Base-by-base conservation (phyloP, 1,140 invertebrate genomes). In the Amyelois transitella region DNA sequence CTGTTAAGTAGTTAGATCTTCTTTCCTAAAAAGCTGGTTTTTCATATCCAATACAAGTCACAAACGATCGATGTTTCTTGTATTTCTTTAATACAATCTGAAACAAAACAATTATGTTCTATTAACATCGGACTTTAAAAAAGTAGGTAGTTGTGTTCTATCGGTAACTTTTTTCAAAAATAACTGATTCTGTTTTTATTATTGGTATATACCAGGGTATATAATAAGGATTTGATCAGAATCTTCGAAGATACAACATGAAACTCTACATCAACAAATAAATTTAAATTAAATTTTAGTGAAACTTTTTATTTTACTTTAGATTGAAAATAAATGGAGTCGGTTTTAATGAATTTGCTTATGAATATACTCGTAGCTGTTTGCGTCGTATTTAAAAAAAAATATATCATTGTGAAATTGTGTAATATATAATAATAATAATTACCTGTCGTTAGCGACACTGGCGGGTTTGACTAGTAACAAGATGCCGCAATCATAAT, bases 1-100 rank as follows among this genome's bases (percentile, higher is more conserved):
- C 84, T 87, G 84, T 81, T 86, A 72, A 73, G 69, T 43, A 32
- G 75, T 82, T 78, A 86, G 82, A 85, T 86, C 82, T 82, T 83
- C 69, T 66, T 85, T 87, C 81, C 80, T 63, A 73, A 67, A 69
- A 69, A 72, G 66, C 62, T 64, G 65, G 55, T 60, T 64, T 66
- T 65, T 57, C 66, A 71, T 73, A 66, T 61, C 28, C 74, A 64
- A 68, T 65, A 69, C 69, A 64, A 62, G 67, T 53, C 52, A 54
- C 63, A 47, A 60, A 58, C 62, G 51, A 64, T 60, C 68, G 63
- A 64, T 62, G 62, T 60, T 57, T 70, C 66, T 68, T 58, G 58
- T 77, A 78, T 38, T 38, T n/a, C n/a, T n/a, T n/a, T n/a, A 12
- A 38, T 38, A 81, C 75, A 78, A 69, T 75, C 75, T 81, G 76